Conservation (phyloP, 2,888 invertebrate species). For the Lithosia quadra region DNA sequence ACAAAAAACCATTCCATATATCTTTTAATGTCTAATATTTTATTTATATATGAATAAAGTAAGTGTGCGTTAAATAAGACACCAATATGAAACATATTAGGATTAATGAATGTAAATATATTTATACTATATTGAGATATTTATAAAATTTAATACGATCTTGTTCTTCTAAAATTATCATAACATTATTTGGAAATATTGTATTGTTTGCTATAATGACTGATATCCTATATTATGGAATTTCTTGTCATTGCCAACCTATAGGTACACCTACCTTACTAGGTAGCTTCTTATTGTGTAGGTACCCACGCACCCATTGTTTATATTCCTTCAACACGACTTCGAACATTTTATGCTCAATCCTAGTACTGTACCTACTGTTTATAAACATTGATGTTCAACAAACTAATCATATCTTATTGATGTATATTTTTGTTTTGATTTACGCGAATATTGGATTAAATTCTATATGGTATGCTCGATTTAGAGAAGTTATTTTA, state of each 20-base stretch:
- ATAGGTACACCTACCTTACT: slow-evolving; percentile 61
- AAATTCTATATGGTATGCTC: slow-evolving; percentile 33
- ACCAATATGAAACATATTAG: slow-evolving; percentile 85
- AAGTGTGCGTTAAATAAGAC: slow-evolving; percentile 86
- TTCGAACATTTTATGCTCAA: slow-evolving; percentile 66
- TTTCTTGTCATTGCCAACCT: slow-evolving; percentile 66
- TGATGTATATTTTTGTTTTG: slow-evolving; percentile 33
- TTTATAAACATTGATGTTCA: slow-evolving; percentile 52
- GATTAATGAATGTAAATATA: slow-evolving; percentile 84
- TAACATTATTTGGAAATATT: slow-evolving; percentile 76
- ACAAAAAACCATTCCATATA: slow-evolving; percentile 86
- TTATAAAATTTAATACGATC: slow-evolving; percentile 86
- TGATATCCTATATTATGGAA: slow-evolving; percentile 66
- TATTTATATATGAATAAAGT: slow-evolving; percentile 77
- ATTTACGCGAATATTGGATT: slow-evolving; percentile 29
- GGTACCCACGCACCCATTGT: slow-evolving; percentile 69
- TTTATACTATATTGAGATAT: slow-evolving; percentile 86
- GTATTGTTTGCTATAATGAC: slow-evolving; percentile 73
- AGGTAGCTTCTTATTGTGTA: slow-evolving; percentile 63
- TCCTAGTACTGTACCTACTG: slow-evolving; percentile 49
- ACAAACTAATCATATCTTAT: slow-evolving; percentile 36
- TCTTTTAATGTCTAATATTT: slow-evolving; percentile 81
- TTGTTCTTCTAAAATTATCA: slow-evolving; percentile 84
- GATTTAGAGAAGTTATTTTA: slow-evolving; percentile 42
- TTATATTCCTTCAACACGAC: slow-evolving; percentile 60